These are phyloP conservation scores for Nephrotoma guestfalica DNA, from an alignment of 2,888 invertebrate species.

Conservation along the genomic window DNA sequence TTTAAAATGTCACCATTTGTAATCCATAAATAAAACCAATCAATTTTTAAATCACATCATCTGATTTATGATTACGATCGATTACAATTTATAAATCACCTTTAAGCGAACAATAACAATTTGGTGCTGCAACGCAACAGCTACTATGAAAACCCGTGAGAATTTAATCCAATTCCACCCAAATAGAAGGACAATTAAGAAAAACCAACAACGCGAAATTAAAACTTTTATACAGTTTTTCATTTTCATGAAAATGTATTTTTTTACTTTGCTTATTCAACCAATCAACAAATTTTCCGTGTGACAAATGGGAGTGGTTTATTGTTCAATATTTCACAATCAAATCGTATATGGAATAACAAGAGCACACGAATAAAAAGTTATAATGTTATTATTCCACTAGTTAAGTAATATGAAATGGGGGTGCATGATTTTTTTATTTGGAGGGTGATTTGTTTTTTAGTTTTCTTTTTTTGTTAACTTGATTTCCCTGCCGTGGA, in stretches of 20 bases:
- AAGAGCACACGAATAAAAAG: background rate
- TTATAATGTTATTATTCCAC: background rate
- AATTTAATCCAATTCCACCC: background rate
- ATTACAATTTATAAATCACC: background rate
- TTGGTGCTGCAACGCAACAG: background rate
- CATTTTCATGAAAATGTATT: background rate
- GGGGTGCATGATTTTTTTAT: background rate
- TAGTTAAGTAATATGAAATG: background rate
- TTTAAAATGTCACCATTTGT: background rate
- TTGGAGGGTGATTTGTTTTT: background rate
- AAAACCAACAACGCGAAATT: background rate
- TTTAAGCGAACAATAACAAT: background rate
- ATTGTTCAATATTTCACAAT: constrained; percentile 3
- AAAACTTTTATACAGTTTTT: background rate
- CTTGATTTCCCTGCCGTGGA: background rate
- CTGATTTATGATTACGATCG: background rate
- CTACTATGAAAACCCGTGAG: background rate
- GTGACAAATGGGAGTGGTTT: constrained; percentile 5
- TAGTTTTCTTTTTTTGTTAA: background rate
- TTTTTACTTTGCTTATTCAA: constrained; percentile 1
- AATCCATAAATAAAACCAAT: background rate
- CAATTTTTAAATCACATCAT: background rate
- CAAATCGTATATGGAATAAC: background rate
- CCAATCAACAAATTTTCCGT: constrained; percentile 2
- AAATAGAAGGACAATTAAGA: background rate